Evolutionary conservation across 1,140 invertebrate genomes (phyloP).

Genomic region (Ephestia elutella): DNA sequence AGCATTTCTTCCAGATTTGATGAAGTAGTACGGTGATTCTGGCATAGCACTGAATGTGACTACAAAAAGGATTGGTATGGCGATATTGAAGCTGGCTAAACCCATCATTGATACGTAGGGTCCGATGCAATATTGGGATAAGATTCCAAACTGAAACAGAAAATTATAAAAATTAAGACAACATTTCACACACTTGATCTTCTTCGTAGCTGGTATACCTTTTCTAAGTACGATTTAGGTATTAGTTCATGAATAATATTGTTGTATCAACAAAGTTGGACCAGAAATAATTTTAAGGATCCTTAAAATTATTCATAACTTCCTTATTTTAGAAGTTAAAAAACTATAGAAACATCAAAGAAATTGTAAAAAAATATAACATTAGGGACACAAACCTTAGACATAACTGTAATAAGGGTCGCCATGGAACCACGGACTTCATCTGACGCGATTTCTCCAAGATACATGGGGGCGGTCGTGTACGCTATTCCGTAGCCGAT

Average conservation of each 20-base stretch:
- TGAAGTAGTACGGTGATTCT: slow-evolving; percentile 85
- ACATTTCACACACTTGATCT: too few relatives aligned
- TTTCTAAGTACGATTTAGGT: too few relatives aligned
- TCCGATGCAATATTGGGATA: slow-evolving; percentile 81
- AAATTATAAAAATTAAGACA: slow-evolving; percentile 12
- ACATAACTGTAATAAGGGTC: slow-evolving; percentile 80
- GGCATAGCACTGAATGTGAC: slow-evolving; percentile 81
- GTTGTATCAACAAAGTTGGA: too few relatives aligned
- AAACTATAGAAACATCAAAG: too few relatives aligned
- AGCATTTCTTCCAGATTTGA: slow-evolving; percentile 74
- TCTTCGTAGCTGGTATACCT: too few relatives aligned
- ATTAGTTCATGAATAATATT: too few relatives aligned
- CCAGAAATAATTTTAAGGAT: too few relatives aligned
- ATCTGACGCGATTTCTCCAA: slow-evolving; percentile 80
- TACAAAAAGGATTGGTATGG: slow-evolving; percentile 77
- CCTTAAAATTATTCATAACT: too few relatives aligned
- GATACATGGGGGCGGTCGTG: slow-evolving; percentile 78
- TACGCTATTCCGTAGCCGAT: slow-evolving; percentile 81
- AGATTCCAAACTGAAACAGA: slow-evolving; percentile 77
- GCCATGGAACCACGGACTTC: slow-evolving; percentile 82
- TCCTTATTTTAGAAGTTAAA: too few relatives aligned
- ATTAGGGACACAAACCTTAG: slow-evolving; percentile 44
- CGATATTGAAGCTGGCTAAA: slow-evolving; percentile 75
- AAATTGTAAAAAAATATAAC: too few relatives aligned
- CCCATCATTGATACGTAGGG: slow-evolving; percentile 75